Evolutionary conservation across 2,113 vertebrate species (phyloP).

Genomic region (Fulmarus glacialis): DNA sequence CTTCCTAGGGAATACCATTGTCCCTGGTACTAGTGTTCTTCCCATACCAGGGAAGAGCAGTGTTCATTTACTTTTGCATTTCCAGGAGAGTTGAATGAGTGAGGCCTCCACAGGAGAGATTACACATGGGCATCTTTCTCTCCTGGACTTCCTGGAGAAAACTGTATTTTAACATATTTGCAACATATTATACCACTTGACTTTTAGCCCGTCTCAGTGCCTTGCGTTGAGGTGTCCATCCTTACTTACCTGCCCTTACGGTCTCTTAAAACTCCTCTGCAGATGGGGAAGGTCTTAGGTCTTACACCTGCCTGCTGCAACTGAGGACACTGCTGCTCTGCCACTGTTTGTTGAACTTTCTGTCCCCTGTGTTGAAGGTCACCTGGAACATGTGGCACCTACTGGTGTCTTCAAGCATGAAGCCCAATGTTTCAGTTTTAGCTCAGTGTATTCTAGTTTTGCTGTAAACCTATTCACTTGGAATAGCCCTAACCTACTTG

Average conservation of each 20-base stretch:
- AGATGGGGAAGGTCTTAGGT: neutral
- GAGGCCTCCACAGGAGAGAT: neutral
- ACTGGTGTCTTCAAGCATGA: neutral
- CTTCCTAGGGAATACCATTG: neutral
- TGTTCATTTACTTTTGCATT: neutral
- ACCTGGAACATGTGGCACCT: neutral
- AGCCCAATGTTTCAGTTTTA: neutral
- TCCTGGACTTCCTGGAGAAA: neutral
- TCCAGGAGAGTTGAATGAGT: neutral
- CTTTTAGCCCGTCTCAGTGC: neutral
- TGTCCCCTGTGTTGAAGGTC: neutral
- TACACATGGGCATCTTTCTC: neutral
- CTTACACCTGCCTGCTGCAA: neutral
- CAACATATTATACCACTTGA: neutral
- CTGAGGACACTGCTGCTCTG: neutral
- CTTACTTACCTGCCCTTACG: neutral
- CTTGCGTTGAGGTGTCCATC: neutral
- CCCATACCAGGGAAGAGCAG: neutral
- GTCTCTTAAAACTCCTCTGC: neutral
- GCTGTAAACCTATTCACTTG: neutral
- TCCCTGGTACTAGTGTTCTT: neutral
- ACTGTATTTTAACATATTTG: neutral
- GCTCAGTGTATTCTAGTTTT: neutral
- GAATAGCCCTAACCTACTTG: neutral
- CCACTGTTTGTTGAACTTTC: neutral